Base-by-base conservation (phyloP, 1,140 invertebrate species). In the Microplitis demolitor region DNA sequence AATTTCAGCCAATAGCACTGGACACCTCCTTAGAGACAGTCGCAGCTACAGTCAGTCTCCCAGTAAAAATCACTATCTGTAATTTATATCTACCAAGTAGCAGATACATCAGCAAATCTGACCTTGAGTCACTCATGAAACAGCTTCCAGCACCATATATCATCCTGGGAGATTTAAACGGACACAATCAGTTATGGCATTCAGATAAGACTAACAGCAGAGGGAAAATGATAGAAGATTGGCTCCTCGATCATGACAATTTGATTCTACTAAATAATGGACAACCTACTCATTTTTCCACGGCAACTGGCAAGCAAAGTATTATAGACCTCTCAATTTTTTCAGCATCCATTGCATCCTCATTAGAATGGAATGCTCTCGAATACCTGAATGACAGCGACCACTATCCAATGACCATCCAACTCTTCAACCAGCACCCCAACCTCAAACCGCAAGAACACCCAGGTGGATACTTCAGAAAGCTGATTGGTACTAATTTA, bases 381-480 rank as follows among this genome's bases (percentile, higher is more conserved):
- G 72, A 78, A 6, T 73, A 82, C 51, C 72, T 76, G 16, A 79
- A 78, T 76, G 77, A 78, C 31, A 83, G 79, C 69, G 81, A 83
- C 56, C 81, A 84, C 58, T 80, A 74, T 33, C 82, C 80, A 8
- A 81, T 83, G 16, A 61, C 72, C 34, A 72, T 79, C 13, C 73
- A 63, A 73, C 68, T 33, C 64, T 54, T 35, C 37, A 35, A 34
- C 9, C 53, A 2, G 56, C 67, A 53, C 45, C 45, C 13, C 13
- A 34, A 64, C 60, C 71, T 67, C 60, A 13, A 71, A 73, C 70
- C 64, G 72, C 4, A 75, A 69, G 71, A 72, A 67, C 16, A 69
- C 64, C 4, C 14, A 75, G 31, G 72, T 11, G 16, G 56, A 72
- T 64, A 39, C 33, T 53, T 75, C 78, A 71, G 60, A 78, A 24